Base-by-base conservation (phyloP, 2,888 invertebrate species). In the Psococerastis gibbosa region DNA sequence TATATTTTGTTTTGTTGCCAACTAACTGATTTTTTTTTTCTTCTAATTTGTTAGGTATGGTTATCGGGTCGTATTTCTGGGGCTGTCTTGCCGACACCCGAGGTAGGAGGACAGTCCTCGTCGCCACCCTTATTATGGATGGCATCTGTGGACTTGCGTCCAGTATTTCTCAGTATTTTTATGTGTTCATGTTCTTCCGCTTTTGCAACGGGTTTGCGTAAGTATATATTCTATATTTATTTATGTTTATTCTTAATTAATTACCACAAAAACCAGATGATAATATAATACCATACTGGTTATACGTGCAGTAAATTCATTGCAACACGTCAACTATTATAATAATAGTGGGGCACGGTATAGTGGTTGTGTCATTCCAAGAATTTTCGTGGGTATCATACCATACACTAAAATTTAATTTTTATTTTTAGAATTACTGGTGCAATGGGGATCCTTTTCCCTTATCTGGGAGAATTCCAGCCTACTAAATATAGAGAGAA, bases 31-130 rank as follows among this genome's bases (percentile, higher is more conserved):
- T n/a, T n/a, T n/a, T n/a, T n/a, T n/a, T n/a, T n/a, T n/a, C n/a
- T n/a, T n/a, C n/a, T n/a, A n/a, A n/a, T n/a, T n/a, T 49, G 51
- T 2, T 54, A 78, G 82, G 83, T 49, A 83, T 83, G 82, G 71
- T 83, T 42, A 61, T 83, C 53, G 83, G 83, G 15, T 82, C 81
- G 34, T 83, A 82, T 63, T 78, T 82, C 61, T 83, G 82, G 82
- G 83, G 83, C 41, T 80, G 80, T 58, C 66, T 83, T 55, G 83
- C 83, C 48, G 83, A 83, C 58, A 81, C 80, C 8, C 80, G 78
- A 54, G 83, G 83, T n/a, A 69, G 83, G 45, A 78, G 76, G 58
- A 60, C 70, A 8, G 80, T 81, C 42, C 62, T 83, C 51, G 78
- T 82, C 43, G 74, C 73, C 34, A 75, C 81, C 2, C 64, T 83